Evolutionary conservation across 2,888 invertebrate genomes (phyloP).

Genomic region (Notodonta dromedarius): DNA sequence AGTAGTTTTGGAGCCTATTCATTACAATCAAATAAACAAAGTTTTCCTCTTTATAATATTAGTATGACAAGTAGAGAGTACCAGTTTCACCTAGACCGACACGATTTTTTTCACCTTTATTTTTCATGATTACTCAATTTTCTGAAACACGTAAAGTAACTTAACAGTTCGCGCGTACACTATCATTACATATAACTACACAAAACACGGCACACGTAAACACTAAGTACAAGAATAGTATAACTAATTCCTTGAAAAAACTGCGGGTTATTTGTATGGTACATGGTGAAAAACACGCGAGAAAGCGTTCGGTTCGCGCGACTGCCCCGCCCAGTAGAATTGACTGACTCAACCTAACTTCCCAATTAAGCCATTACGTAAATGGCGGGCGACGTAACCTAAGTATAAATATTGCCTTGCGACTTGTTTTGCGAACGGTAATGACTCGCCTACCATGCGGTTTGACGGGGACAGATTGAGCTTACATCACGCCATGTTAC

Average conservation of each 20-base stretch:
- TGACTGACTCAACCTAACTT: conserved; percentile 70
- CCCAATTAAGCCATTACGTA: conserved; percentile 79
- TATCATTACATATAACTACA: conserved; percentile 39
- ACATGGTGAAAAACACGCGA: conserved; percentile 60
- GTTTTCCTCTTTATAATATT: too few species aligned
- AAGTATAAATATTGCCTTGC: conserved; percentile 51
- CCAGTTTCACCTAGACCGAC: not conserved
- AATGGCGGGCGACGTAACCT: conserved; percentile 59
- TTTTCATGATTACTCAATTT: conserved; percentile 2
- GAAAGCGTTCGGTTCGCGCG: conserved; percentile 63
- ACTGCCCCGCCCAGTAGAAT: conserved; percentile 59
- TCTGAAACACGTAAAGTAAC: conserved; percentile 25
- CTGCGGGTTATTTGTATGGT: conserved; percentile 59
- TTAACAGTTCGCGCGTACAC: conserved; percentile 33
- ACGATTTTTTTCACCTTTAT: not conserved
- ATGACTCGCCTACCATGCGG: conserved; percentile 20
- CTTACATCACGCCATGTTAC: not conserved
- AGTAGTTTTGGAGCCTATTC: too few species aligned
- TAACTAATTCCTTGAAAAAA: conserved; percentile 55
- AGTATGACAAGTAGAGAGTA: not conserved
- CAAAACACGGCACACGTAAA: conserved; percentile 11
- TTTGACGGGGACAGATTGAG: not conserved
- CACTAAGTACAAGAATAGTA: conserved; percentile 42
- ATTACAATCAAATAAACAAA: too few species aligned
- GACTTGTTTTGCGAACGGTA: conserved; percentile 45